Base-by-base conservation (phyloP, 2,113 vertebrate species). In the Probosciger aterrimus region DNA sequence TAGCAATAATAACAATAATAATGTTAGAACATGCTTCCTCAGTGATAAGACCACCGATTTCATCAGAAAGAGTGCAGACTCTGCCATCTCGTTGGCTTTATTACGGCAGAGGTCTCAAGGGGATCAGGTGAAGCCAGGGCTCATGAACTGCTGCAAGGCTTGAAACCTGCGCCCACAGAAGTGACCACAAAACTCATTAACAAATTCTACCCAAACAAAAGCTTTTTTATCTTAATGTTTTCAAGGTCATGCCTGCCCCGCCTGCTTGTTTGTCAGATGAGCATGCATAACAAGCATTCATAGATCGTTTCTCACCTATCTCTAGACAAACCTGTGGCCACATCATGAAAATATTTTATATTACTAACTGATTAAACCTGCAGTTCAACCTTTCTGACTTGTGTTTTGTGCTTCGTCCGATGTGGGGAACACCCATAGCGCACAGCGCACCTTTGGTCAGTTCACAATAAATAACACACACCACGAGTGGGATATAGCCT, bases 401-500 rank as follows among this genome's bases (percentile, higher is more conserved):
- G 9, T 27, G 14, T 53, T 74, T 77, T 67, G 33, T 77, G 68
- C 50, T 76, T 20, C 7, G 22, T 63, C 37, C 59, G 31, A 16
- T 17, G 59, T 28, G 60, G 55, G 68, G 19, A 78, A 86, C 70
- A 39, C 59, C 67, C 28, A 1, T 27, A 22, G 25, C 67, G 39
- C 5, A 1, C 30, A 33, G 7, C 16, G 47, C 53, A 53, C 39
- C 80, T 93, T 90, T 43, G 52, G 16, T 69, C 71, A 20, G 4
- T 16, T 53, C 57, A 27, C 23, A 16, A 5, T 19, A 31, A 12
- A 52, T 19, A 37, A 39, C 3, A 62, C 25, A 53, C 19, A 13
- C 3, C 1, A 0, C 1, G 3, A 20, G 13, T 7, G 4, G n/a
- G 57, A 9, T 11, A 33, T 6, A 15, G 23, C 59, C 16, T 64